Evolutionary conservation across 2,888 invertebrate species (phyloP), one percentile per base, ranked within the genome.

Genomic region (Eilema depressum): DNA sequence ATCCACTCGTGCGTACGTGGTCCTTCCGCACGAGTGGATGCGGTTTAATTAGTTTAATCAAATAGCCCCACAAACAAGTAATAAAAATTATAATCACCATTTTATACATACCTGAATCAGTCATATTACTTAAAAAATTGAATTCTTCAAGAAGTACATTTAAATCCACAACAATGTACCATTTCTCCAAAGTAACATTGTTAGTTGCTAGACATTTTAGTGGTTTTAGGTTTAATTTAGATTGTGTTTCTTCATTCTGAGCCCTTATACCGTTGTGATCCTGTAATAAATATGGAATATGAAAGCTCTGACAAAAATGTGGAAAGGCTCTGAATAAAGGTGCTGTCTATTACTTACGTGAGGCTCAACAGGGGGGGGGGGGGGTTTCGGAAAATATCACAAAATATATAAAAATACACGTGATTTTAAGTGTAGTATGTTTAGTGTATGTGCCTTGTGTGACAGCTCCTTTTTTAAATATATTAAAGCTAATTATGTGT

Each of bases 101-200:
- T 53, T 23, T 41, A 47, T 33, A 75, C 60, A 83, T 83, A 93
- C 94, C 93, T 82, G 92, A 87, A 73, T 87, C 83, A 8, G 88
- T 79, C 37, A 93, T 72, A 30, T 81, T 81, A 68, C 80, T 86
- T 41, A 94, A 77, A 71, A 92, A 89, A 41, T 81, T 84, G 70
- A 86, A 85, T 76, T 92, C 86, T 26, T 86, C 74, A 10, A 92
- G 76, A 47, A 93, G 77, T 5, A 92, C 86, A 76, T 84, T 84
- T 25, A 84, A 83, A 77, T 93, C 94, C 12, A 88, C 85, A 11
- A 92, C 88, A 74, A 94, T 88, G 76, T 87, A 91, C 92, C 91
- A 93, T 37, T 77, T 77, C 63, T 85, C 80, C 57, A 75, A 28
- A 64, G 82, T 75, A n/a, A 75, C 73, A 70, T 78, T 66, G 11